phyloP scores from a whole-genome alignment of 2,888 invertebrate species.

The Eilema griseolum region DNA sequence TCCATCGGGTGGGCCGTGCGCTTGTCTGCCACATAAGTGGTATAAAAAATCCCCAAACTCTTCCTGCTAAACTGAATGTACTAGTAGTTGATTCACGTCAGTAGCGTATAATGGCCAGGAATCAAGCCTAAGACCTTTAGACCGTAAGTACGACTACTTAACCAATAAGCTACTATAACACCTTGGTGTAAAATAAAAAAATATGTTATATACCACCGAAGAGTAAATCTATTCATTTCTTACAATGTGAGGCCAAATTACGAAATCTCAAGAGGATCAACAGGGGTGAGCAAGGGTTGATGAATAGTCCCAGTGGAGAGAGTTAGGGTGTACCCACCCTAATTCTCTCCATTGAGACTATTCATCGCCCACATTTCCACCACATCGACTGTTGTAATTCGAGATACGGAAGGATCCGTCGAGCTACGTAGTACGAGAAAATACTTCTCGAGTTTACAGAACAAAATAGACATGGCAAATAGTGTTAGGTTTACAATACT shows the following conservation, averaged over 20 bases:
- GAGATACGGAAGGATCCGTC: neutral
- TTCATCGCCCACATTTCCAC: neutral
- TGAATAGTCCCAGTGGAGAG: slow-evolving; percentile 4
- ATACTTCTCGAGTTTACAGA: neutral
- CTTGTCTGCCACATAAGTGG: too few species aligned
- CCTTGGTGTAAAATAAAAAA: neutral
- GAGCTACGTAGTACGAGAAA: neutral
- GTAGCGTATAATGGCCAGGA: too few species aligned
- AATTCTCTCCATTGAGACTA: too few species aligned
- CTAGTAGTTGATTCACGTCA: too few species aligned
- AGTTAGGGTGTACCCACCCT: neutral
- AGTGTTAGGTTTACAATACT: neutral
- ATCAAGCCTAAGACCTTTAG: too few species aligned
- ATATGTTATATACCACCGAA: neutral
- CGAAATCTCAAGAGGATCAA: neutral
- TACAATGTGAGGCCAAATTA: neutral
- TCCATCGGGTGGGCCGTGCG: too few species aligned
- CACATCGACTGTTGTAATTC: neutral
- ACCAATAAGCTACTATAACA: too few species aligned
- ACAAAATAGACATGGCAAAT: neutral
- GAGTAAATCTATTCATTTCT: neutral
- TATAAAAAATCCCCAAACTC: too few species aligned
- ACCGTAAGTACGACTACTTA: too few species aligned
- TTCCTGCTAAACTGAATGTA: too few species aligned
- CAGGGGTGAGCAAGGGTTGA: neutral